Evolutionary conservation across 2,797 vertebrate species (phyloP), one percentile per base, ranked within the genome.

Genomic region (Fistularia commersonii): DNA sequence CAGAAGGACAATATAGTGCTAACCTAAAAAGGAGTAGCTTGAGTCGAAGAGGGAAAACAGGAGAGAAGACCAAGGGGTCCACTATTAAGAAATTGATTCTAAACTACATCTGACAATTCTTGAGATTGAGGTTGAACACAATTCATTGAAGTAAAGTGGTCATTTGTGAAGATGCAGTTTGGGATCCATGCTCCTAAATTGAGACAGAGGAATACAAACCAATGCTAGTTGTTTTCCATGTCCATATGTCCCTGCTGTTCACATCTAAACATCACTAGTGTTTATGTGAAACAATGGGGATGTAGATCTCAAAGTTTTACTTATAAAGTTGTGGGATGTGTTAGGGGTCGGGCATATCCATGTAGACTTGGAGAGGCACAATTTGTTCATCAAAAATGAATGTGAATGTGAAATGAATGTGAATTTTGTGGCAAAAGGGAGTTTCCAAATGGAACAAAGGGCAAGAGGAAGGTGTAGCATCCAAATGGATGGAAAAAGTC

Each of bases 61-160:
- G 66, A 72, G 69, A 58, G 45, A 74, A 23, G 70, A 71, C 60
- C 77, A 76, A 74, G 73, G 66, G 79, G 66, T 65, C 54, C 52
- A 51, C 75, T 76, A 88, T 88, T 88, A 86, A 87, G 83, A 81
- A 86, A 87, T 81, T 70, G 76, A 72, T 73, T 66, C 76, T 79
- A 87, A 87, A 89, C 81, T 82, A 81, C 78, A 86, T 85, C 74
- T 88, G 88, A 89, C 87, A 89, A 87, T 86, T 75, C 78, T 79
- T 61, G 57, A 84, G 86, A 88, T 86, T 87, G 83, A 74, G 74
- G 78, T 77, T 84, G 83, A 87, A 84, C 84, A 84, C 85, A 88
- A 87, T 89, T 86, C 82, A 79, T 80, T 40, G 69, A 62, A 64
- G 70, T 68, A 84, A 87, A 87, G 79, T 87, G 84, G 76, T 70